Percentiles rank a stretch among this genome's conserved stretches.
phyloP scores from a whole-genome alignment of 2,113 vertebrate species.

The Caretta caretta region DNA sequence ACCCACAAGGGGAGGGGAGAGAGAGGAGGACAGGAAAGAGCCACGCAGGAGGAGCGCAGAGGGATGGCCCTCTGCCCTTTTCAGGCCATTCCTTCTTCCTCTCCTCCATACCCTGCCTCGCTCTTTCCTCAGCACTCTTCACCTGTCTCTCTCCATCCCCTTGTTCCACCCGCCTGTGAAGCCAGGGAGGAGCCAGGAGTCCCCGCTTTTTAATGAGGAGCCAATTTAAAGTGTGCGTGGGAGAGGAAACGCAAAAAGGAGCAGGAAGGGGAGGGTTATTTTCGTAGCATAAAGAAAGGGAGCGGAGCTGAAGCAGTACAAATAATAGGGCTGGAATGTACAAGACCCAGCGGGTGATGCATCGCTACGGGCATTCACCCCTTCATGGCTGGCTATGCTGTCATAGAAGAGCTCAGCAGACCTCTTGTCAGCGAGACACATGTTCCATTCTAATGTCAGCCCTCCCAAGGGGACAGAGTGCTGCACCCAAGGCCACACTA shows the following conservation, averaged over 20 bases:
- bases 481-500: no score
- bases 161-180: background rate
- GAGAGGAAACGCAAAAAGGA: background rate
- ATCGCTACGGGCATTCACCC: no score
- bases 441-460: no score
- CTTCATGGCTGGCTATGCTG: background rate
- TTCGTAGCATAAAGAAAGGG: background rate
- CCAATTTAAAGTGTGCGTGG: background rate
- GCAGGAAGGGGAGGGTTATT: background rate
- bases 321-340: background rate
- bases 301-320: background rate
- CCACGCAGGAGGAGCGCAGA: background rate
- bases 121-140: background rate
- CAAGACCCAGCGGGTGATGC: background rate
- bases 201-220: background rate
- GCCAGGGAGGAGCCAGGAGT: background rate
- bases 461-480: no score
- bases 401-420: background rate
- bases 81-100: background rate
- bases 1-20: background rate
- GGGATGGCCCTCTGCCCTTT: background rate
- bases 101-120: no score
- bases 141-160: background rate
- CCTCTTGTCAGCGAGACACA: background rate
- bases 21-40: background rate